Percentiles rank a stretch among this genome's conserved stretches.
Evolutionary conservation across 2,888 invertebrate species (phyloP).

Genomic region (Lasioglossum marginatum): DNA sequence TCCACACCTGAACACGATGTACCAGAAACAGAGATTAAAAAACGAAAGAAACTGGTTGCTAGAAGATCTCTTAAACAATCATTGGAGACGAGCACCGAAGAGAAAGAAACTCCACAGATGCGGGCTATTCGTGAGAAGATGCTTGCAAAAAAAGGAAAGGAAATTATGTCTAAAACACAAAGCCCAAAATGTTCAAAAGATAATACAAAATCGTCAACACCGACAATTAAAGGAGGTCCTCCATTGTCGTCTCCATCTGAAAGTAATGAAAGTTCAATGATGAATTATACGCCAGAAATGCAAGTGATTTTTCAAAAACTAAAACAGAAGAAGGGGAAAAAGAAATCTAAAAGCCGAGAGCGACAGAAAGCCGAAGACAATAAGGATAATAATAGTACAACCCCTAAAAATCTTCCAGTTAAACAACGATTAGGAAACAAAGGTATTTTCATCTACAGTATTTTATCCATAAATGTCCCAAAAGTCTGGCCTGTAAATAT

Average conservation of each 20-base stretch:
- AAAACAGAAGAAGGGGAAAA: conserved; percentile 33
- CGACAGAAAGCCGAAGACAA: neutral
- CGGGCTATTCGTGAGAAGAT: conserved; percentile 67
- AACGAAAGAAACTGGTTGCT: conserved; percentile 61
- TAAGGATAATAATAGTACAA: neutral
- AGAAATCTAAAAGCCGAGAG: neutral
- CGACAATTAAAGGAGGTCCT: neutral
- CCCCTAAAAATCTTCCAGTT: neutral
- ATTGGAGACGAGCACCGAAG: neutral
- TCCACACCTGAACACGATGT: conserved; percentile 45
- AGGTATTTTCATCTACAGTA: neutral
- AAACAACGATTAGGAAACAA: conserved; percentile 15
- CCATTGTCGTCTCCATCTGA: neutral
- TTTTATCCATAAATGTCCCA: no score
- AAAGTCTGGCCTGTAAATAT: no score
- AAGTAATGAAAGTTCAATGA: neutral
- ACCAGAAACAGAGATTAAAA: neutral
- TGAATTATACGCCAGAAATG: conserved; percentile 73
- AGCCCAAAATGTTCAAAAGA: conserved; percentile 29
- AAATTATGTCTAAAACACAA: neutral
- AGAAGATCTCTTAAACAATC: conserved; percentile 39
- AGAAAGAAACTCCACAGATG: conserved; percentile 76
- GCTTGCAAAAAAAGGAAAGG: conserved; percentile 52
- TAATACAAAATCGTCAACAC: neutral
- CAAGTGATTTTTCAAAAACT: conserved; percentile 65